A percentile compares a stretch with the other conserved stretches of the same genome.
These are phyloP conservation scores for Drosophila kikkawai DNA, from an alignment of 1,140 invertebrate genomes.

Conservation along the genomic window DNA sequence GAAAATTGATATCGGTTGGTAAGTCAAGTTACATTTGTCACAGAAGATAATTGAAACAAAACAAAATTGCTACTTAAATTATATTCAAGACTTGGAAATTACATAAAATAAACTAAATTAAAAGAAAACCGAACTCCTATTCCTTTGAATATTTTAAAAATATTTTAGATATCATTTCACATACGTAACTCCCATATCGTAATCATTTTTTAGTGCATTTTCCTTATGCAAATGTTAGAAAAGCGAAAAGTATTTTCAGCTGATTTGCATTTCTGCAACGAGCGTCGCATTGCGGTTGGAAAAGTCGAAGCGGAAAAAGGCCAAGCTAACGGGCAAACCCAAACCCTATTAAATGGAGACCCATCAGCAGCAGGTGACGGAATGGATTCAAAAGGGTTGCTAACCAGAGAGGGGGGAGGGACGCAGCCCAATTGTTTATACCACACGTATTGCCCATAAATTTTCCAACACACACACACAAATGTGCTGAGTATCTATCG, in stretches of 20 bases:
- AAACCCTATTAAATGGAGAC: not conserved
- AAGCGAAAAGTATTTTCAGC: constrained; percentile 47
- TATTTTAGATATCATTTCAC: constrained; percentile 1
- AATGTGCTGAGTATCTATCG: constrained; percentile 32
- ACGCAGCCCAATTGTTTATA: constrained; percentile 17
- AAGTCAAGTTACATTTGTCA: not conserved
- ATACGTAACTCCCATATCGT: constrained; percentile 17
- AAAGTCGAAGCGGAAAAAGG: constrained; percentile 30
- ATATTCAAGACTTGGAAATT: no score
- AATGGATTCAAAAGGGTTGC: constrained; percentile 3
- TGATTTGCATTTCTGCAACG: constrained; percentile 51
- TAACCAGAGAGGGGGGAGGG: not conserved
- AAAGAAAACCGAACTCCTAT: no score
- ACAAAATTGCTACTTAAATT: no score
- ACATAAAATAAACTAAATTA: no score
- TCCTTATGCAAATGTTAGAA: constrained; percentile 34
- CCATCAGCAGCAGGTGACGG: constrained; percentile 22
- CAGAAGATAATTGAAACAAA: not conserved
- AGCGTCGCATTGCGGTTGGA: constrained; percentile 50
- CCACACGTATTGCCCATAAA: constrained; percentile 45
- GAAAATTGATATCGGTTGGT: not conserved
- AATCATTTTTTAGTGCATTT: constrained; percentile 8
- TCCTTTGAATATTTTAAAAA: no score
- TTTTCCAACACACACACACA: constrained; percentile 16
- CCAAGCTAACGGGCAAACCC: constrained; percentile 21